Conservation (phyloP, 1,140 invertebrate species). For the Aethina tumida region DNA sequence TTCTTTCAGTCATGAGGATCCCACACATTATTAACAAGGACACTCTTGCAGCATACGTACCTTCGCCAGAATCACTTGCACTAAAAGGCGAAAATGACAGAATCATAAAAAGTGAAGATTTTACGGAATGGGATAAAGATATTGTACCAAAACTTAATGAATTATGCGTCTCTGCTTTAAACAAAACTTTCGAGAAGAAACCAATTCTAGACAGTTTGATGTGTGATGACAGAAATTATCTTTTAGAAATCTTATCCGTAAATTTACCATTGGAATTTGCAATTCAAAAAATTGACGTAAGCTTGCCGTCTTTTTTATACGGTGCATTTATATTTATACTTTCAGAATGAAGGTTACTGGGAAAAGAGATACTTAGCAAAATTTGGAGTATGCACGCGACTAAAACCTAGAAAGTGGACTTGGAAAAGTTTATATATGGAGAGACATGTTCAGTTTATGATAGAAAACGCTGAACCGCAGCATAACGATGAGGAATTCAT, state of each 20-base stretch:
- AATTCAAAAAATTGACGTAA: slow-evolving; percentile 27
- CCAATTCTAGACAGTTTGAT: slow-evolving; percentile 26
- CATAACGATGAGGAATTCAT: slow-evolving; percentile 32
- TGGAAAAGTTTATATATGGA: slow-evolving; percentile 34
- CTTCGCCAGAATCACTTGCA: slow-evolving; percentile 16
- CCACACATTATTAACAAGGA: slow-evolving; percentile 23
- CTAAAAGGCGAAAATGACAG: slow-evolving; percentile 21
- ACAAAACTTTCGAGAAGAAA: slow-evolving; percentile 22
- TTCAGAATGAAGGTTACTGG: slow-evolving; percentile 33
- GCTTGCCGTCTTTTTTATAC: slow-evolving; percentile 1
- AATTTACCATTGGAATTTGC: slow-evolving; percentile 23
- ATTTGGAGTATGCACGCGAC: slow-evolving; percentile 17
- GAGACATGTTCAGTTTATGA: slow-evolving; percentile 27
- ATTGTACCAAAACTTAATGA: slow-evolving; percentile 21
- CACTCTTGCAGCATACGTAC: slow-evolving; percentile 15
- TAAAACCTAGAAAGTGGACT: slow-evolving; percentile 22
- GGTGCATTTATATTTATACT: not conserved
- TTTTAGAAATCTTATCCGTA: slow-evolving; percentile 23
- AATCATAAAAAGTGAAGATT: slow-evolving; percentile 24
- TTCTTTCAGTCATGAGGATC: too few species aligned
- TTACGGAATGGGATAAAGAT: slow-evolving; percentile 22
- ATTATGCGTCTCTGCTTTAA: slow-evolving; percentile 22
- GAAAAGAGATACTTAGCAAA: slow-evolving; percentile 24
- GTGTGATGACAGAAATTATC: slow-evolving; percentile 24
- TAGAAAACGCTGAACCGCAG: slow-evolving; percentile 32